Conservation (phyloP, 2,888 invertebrate genomes). For the Macrophya annulata region DNA sequence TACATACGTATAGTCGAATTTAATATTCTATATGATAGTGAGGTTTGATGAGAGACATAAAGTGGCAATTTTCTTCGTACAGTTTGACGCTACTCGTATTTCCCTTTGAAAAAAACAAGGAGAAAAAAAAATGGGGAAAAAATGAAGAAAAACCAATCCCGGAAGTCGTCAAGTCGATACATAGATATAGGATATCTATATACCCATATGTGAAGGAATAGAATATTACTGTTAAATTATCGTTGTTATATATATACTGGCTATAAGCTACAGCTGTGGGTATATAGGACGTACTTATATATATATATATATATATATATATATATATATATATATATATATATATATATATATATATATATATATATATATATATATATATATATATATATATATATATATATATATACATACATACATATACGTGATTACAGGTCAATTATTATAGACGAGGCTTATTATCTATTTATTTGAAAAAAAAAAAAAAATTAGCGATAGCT, state of each 20-base stretch:
- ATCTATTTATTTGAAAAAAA: neutral
- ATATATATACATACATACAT: no score
- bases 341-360: no score
- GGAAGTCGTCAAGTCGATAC: constrained; percentile 13
- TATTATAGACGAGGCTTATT: neutral
- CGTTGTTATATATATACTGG: neutral
- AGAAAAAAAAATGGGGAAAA: neutral
- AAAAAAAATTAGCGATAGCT: neutral
- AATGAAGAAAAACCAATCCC: neutral
- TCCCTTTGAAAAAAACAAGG: neutral
- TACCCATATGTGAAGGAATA: neutral
- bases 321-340: no score
- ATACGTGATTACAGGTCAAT: neutral
- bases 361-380: no score
- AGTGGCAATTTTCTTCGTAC: constrained; percentile 6
- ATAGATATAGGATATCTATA: neutral
- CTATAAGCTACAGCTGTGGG: neutral
- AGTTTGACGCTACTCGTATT: neutral
- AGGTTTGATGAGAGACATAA: neutral
- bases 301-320: no score
- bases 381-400: no score
- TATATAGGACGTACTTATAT: neutral
- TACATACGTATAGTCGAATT: neutral
- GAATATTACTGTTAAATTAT: constrained; percentile 29
- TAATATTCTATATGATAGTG: neutral